Percentiles rank a stretch among this genome's conserved stretches.
Evolutionary conservation across 2,113 vertebrate species (phyloP).

Genomic region (Potamarius usumacintae): DNA sequence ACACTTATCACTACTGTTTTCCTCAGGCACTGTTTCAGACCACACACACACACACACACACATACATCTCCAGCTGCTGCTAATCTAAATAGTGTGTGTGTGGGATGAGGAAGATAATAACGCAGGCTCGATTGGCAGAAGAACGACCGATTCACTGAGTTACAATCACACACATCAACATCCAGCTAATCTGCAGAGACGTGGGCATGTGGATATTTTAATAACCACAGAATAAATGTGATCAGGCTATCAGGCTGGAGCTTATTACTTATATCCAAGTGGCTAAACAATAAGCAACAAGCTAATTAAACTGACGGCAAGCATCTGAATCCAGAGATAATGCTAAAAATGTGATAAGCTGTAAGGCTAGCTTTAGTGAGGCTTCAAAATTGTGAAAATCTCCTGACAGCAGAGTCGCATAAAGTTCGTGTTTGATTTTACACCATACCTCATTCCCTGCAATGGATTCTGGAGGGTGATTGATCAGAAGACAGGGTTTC

Average conservation of each 20-base stretch:
- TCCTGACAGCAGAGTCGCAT: neutral
- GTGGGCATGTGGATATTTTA: neutral
- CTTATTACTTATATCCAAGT: neutral
- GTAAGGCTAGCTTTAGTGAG: neutral
- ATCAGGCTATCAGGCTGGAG: neutral
- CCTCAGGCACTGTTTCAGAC: neutral
- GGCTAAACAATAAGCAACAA: neutral
- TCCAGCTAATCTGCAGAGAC: neutral
- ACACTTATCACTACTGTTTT: neutral
- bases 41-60: neutral
- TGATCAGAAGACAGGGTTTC: neutral
- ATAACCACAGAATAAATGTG: neutral
- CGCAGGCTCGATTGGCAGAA: neutral
- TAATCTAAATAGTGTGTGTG: constrained; percentile 28
- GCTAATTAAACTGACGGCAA: neutral
- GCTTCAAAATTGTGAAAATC: neutral
- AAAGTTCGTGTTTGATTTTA: neutral
- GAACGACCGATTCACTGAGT: neutral
- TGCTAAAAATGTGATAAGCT: neutral
- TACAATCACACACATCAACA: neutral
- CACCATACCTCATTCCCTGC: neutral
- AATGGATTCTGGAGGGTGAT: neutral
- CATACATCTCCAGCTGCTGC: constrained; percentile 22
- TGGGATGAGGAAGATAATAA: constrained; percentile 28
- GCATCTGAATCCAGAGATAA: neutral